These are phyloP conservation scores for Drosophila pallidifrons DNA, from an alignment of 1,140 invertebrate genomes.

Conservation along the genomic window DNA sequence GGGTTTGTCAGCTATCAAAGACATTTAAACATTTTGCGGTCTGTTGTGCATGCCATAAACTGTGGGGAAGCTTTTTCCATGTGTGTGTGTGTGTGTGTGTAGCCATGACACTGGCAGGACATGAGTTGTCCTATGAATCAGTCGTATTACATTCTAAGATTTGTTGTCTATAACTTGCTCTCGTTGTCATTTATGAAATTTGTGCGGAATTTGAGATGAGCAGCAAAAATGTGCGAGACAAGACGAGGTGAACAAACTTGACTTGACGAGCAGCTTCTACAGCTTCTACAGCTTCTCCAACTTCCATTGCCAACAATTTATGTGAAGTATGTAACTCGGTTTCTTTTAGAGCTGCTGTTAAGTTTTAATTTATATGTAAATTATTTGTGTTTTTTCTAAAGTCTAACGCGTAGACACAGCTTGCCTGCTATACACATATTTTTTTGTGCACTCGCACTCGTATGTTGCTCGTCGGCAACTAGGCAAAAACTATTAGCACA, in stretches of 20 bases:
- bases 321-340: constrained; percentile 31
- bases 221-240: constrained; percentile 57
- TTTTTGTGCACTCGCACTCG: constrained; percentile 15
- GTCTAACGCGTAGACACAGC: constrained; percentile 25
- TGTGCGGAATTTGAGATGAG: constrained; percentile 65
- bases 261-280: constrained; percentile 13
- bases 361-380: constrained; percentile 83
- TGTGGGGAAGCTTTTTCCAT: background rate
- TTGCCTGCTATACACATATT: constrained; percentile 5
- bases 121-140: constrained; percentile 45
- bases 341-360: constrained; percentile 50
- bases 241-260: constrained; percentile 72
- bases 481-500: constrained; percentile 65
- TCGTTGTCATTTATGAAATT: constrained; percentile 74
- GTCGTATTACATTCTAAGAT: constrained; percentile 39
- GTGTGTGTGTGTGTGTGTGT: background rate
- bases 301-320: constrained; percentile 24
- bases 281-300: background rate
- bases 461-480: constrained; percentile 20
- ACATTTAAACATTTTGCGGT: constrained; percentile 81
- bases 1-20: constrained; percentile 59
- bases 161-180: constrained; percentile 44
- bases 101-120: constrained; percentile 49
- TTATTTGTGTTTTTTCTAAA: constrained; percentile 49
- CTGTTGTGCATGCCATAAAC: constrained; percentile 50